Base-by-base conservation (phyloP, 2,888 invertebrate genomes). In the Carcina quercana region DNA sequence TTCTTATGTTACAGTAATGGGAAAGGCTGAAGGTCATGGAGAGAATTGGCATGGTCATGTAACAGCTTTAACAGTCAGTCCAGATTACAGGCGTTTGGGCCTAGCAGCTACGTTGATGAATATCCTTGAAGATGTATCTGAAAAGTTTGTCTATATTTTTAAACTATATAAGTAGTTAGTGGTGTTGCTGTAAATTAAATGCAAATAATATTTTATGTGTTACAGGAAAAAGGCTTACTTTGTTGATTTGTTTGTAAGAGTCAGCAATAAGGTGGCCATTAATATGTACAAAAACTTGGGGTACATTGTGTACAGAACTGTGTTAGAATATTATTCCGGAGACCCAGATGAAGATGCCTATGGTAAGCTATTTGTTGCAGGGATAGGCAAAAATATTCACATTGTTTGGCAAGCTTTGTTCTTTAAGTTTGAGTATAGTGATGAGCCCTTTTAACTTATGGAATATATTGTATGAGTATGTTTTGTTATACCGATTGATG, bases 21-120 rank as follows among this genome's bases (percentile, higher is more conserved):
- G 98, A 20, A 99, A 99, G 82, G 95, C 97, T 0, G 99, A 99
- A 84, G 99, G 99, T 0, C 90, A 90, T 47, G 92, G 93, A 30
- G 96, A 97, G 50, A 93, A 96, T 62, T 99, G 97, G 97, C 99
- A 99, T 85, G 99, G 99, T 1, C 99, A 99, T 82, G 98, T 99
- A 6, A 99, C 99, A 25, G 98, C 98, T 2, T 82, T 99, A 20
- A 97, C 97, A 4, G 97, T 99, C 2, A 95, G 97, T 3, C 96
- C 97, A 1, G 94, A 96, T 60, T 98, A 94, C 60, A 86, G 99
- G 54, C 87, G 98, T 45, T 75, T 98, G 7, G 97, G 97, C 2
- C 84, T 99, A 31, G 98, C 98, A 21, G 96, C 93, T 3, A 91
- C 92, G 31, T 85, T 99, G 26, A 99, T 99, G 97, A 93, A 90